A percentile compares a stretch with the other conserved stretches of the same genome.
These are phyloP conservation scores for Choristoneura rosaceana DNA, from an alignment of 2,888 invertebrate genomes.

Conservation along the genomic window DNA sequence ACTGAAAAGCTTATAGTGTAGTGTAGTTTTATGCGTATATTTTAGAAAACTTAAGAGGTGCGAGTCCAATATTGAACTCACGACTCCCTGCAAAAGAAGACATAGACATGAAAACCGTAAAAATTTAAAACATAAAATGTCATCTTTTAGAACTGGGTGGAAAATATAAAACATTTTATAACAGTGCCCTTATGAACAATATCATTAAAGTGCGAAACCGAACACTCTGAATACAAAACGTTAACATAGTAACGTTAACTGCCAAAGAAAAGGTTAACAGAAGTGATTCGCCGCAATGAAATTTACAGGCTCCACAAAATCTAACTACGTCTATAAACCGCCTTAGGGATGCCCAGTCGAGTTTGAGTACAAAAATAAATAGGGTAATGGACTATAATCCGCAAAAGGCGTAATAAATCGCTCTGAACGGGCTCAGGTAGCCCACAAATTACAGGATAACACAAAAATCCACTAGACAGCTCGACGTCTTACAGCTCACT, in stretches of 20 bases:
- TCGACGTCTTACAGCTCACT: slow-evolving; percentile 31
- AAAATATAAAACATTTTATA: too few species aligned
- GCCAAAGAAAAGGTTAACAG: slow-evolving; percentile 21
- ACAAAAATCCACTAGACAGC: slow-evolving; percentile 30
- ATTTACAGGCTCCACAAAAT: slow-evolving; percentile 26
- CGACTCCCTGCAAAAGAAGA: too few species aligned
- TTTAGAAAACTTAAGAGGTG: too few species aligned
- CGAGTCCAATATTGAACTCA: too few species aligned
- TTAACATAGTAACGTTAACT: slow-evolving; percentile 4
- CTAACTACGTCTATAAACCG: slow-evolving; percentile 27
- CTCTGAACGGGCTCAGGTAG: slow-evolving; percentile 33
- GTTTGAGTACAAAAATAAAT: slow-evolving; percentile 36
- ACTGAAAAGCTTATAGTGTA: too few species aligned
- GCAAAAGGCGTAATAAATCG: slow-evolving; percentile 27
- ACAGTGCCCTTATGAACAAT: too few species aligned
- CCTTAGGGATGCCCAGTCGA: slow-evolving; percentile 26
- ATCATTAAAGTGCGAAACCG: not conserved
- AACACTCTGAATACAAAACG: not conserved
- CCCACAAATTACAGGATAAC: slow-evolving; percentile 24
- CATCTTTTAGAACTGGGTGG: too few species aligned
- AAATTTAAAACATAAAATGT: too few species aligned
- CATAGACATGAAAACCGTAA: too few species aligned
- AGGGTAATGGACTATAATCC: slow-evolving; percentile 33
- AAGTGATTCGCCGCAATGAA: slow-evolving; percentile 5
- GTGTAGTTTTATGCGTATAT: too few species aligned